Percentiles rank a stretch among this genome's conserved stretches.
Evolutionary conservation across 1,140 invertebrate species (phyloP).

Genomic region (Bombus vancouverensis): DNA sequence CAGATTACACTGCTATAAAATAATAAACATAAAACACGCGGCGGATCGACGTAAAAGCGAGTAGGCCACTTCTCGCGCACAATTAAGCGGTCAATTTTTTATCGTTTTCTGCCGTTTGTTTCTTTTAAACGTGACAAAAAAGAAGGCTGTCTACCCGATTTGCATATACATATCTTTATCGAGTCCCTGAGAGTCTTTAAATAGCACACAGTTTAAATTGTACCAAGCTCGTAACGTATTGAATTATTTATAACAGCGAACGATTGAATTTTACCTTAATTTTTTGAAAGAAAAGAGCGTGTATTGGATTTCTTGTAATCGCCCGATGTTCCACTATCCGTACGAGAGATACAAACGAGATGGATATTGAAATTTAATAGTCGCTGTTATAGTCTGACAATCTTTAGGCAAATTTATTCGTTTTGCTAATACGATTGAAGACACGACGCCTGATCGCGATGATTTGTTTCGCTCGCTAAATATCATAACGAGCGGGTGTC

Average conservation of each 20-base stretch:
- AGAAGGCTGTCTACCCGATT: neutral
- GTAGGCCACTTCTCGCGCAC: neutral
- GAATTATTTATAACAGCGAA: neutral
- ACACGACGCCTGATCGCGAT: neutral
- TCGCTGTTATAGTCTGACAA: fast-evolving
- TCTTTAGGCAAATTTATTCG: too few relatives aligned
- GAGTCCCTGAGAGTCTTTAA: neutral
- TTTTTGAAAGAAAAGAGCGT: too few relatives aligned
- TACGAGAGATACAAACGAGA: too few relatives aligned
- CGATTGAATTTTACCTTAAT: too few relatives aligned
- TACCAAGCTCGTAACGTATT: neutral
- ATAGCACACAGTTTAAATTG: neutral
- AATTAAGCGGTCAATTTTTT: constrained; percentile 17
- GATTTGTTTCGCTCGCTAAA: neutral
- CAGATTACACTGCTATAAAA: constrained; percentile 80
- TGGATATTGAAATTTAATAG: too few relatives aligned
- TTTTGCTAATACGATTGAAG: neutral
- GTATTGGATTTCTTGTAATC: too few relatives aligned
- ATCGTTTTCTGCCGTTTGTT: neutral
- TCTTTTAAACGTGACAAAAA: neutral
- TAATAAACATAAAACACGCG: constrained; percentile 78
- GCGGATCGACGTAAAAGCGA: neutral
- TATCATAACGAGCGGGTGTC: neutral
- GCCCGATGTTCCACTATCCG: too few relatives aligned
- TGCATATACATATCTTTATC: constrained; percentile 10